Percentiles rank a stretch among this genome's conserved stretches.
These are phyloP conservation scores for Tipula vernalis DNA, from an alignment of 2,888 invertebrate genomes.

Conservation along the genomic window DNA sequence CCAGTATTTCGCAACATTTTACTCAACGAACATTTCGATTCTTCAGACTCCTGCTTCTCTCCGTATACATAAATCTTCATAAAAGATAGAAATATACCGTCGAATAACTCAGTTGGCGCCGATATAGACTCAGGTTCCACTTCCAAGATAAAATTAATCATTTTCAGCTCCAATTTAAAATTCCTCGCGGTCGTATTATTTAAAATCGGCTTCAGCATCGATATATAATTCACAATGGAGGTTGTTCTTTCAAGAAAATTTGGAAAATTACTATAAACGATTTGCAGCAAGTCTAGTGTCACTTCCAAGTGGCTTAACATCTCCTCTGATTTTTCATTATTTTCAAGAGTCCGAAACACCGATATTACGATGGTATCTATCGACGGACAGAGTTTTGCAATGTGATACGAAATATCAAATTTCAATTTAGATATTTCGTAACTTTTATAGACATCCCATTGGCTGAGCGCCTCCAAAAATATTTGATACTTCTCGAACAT, in stretches of 20 bases:
- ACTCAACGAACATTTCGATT: constrained; percentile 42
- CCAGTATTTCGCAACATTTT: constrained; percentile 47
- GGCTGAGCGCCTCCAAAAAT: background rate
- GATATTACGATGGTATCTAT: constrained; percentile 29
- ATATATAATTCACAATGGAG: constrained; percentile 30
- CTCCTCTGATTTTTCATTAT: constrained; percentile 19
- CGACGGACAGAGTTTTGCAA: constrained; percentile 30
- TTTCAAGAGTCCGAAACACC: constrained; percentile 23
- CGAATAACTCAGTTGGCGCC: constrained; percentile 40
- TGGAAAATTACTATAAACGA: constrained; percentile 30
- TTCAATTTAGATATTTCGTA: constrained; percentile 29
- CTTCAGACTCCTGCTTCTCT: constrained; percentile 30
- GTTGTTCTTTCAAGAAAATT: constrained; percentile 31
- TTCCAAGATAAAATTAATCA: constrained; percentile 30
- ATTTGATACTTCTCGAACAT: background rate
- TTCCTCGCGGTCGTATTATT: constrained; percentile 17
- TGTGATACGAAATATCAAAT: constrained; percentile 33
- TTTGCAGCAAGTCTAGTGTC: constrained; percentile 29
- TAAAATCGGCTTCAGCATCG: constrained; percentile 30
- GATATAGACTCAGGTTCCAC: constrained; percentile 40
- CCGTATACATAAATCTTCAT: constrained; percentile 38
- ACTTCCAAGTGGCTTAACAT: constrained; percentile 30
- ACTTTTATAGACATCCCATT: constrained; percentile 15
- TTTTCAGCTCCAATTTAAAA: constrained; percentile 30
- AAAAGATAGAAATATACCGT: constrained; percentile 43